Evolutionary conservation across 2,797 vertebrate genomes (phyloP).

Genomic region (Margarornis squamiger): DNA sequence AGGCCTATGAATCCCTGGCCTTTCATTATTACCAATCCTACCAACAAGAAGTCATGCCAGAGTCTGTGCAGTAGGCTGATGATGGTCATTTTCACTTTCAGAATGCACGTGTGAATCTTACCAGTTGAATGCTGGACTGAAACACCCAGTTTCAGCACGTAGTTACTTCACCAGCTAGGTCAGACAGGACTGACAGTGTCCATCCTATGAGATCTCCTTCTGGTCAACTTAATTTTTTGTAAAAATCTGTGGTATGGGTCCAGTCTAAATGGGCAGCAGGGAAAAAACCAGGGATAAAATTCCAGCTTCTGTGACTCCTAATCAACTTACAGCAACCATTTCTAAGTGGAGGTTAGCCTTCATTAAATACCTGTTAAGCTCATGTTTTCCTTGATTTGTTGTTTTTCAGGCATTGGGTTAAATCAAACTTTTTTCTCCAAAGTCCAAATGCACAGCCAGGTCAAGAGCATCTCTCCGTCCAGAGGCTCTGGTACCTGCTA

Average conservation of each 20-base stretch:
- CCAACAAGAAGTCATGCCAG: fast-evolving
- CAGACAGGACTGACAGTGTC: neutral
- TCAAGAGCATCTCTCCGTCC: neutral
- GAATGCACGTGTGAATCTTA: fast-evolving
- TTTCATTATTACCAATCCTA: neutral
- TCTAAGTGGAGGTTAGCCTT: neutral
- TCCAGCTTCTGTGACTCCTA: neutral
- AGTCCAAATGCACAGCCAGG: neutral
- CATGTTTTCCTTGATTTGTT: neutral
- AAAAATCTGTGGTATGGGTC: neutral
- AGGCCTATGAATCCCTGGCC: neutral
- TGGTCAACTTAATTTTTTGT: neutral
- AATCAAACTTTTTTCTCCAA: neutral
- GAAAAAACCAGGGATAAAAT: neutral
- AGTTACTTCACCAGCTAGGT: neutral
- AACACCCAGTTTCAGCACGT: neutral
- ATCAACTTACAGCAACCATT: fast-evolving
- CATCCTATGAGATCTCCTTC: neutral
- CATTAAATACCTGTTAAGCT: neutral
- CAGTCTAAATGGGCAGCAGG: neutral
- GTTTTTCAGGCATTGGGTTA: neutral
- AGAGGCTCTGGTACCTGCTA: neutral
- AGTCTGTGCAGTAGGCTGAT: neutral
- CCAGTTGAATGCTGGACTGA: neutral
- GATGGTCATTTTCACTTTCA: neutral